Percentiles rank a stretch among this genome's conserved stretches.
phyloP scores from a whole-genome alignment of 92 coral and sea anemone species.

The Desmophyllum pertusum region DNA sequence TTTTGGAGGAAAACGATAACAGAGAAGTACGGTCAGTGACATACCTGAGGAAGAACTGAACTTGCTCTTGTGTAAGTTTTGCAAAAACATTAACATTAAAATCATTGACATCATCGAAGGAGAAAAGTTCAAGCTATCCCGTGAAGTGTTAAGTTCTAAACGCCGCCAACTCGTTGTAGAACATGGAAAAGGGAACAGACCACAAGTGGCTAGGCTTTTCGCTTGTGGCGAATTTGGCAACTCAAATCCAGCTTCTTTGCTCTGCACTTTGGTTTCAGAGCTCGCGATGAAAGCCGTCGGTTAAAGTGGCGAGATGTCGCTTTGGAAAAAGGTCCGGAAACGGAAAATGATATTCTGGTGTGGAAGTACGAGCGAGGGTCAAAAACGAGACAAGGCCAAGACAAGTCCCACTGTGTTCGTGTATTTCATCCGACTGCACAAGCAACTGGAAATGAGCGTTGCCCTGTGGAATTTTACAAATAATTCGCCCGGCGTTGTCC shows the following conservation, averaged over 20 bases:
- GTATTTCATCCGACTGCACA: too few species aligned
- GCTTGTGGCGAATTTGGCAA: constrained; percentile 45
- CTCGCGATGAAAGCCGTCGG: constrained; percentile 51
- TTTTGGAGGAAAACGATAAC: neutral
- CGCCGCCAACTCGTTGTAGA: neutral
- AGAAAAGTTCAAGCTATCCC: neutral
- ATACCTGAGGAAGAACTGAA: constrained; percentile 5
- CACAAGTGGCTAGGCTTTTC: constrained; percentile 41
- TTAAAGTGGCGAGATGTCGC: constrained; percentile 52
- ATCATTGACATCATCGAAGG: neutral
- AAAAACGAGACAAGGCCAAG: too few species aligned
- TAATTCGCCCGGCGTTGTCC: constrained; percentile 5
- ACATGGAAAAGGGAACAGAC: constrained; percentile 52
- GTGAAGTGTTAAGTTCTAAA: neutral
- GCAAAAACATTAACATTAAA: neutral
- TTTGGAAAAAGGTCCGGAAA: too few species aligned
- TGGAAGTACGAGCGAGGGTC: too few species aligned
- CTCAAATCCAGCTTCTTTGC: constrained; percentile 25
- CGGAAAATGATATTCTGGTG: too few species aligned
- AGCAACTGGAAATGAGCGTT: constrained; percentile 42
- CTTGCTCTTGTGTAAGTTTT: neutral
- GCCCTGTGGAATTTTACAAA: constrained; percentile 38
- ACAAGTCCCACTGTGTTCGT: too few species aligned
- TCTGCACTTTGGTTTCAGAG: constrained; percentile 59
- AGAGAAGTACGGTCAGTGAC: neutral